These are phyloP conservation scores for Pinna nobilis DNA, from an alignment of 1,140 invertebrate genomes.

Conservation along the genomic window DNA sequence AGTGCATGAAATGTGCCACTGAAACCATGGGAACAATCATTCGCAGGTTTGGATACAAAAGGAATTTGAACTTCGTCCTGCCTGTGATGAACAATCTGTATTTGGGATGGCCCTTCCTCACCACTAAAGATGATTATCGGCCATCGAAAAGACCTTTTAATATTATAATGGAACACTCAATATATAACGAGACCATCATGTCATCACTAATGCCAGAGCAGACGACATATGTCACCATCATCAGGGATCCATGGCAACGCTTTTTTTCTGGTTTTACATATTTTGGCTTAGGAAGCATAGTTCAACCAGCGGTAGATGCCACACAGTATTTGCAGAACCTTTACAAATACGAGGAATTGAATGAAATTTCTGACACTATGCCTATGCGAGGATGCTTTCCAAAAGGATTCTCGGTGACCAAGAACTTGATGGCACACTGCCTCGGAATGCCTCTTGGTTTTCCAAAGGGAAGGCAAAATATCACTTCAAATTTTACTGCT, in stretches of 20 bases:
- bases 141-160: conserved; percentile 58
- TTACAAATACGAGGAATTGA: conserved; percentile 61
- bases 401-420: conserved; percentile 63
- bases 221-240: conserved; percentile 59
- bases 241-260: conserved; percentile 61
- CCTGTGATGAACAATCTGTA: conserved; percentile 52
- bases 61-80: conserved; percentile 53
- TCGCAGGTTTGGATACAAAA: conserved; percentile 49
- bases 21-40: conserved; percentile 57
- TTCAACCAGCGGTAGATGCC: conserved; percentile 40
- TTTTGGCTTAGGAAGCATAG: conserved; percentile 54
- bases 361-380: conserved; percentile 44
- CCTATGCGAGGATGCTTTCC: conserved; percentile 59
- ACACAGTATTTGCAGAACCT: conserved; percentile 61
- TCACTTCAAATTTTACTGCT: conserved; percentile 37
- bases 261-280: conserved; percentile 62
- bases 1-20: conserved; percentile 63
- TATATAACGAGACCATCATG: conserved; percentile 61
- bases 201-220: conserved; percentile 55
- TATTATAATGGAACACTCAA: conserved; percentile 62
- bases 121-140: conserved; percentile 50
- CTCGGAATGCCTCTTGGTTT: conserved; percentile 68
- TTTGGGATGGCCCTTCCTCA: conserved; percentile 64
- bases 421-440: conserved; percentile 65
- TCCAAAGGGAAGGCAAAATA: conserved; percentile 50